A percentile compares a stretch with the other conserved stretches of the same genome.
These are phyloP conservation scores for Acipenser ruthenus DNA, from an alignment of 2,797 vertebrate species.

Conservation along the genomic window DNA sequence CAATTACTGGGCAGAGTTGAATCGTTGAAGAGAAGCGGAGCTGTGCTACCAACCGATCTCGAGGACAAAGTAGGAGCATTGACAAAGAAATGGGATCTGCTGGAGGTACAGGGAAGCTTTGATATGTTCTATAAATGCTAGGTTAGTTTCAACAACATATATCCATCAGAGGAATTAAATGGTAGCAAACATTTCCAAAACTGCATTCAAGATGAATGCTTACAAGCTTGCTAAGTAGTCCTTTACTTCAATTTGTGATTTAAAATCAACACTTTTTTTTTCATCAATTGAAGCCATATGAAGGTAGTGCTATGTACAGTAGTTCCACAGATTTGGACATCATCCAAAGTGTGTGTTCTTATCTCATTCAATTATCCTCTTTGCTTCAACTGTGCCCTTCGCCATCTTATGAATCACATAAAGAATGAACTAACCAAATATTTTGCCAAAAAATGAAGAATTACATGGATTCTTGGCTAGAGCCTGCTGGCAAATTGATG, in stretches of 20 bases:
- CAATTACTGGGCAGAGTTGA: slow-evolving; percentile 80
- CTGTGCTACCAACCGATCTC: slow-evolving; percentile 69
- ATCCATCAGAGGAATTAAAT: no score
- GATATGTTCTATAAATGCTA: slow-evolving; percentile 58
- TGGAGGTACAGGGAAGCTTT: slow-evolving; percentile 63
- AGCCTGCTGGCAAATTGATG: slow-evolving; percentile 17
- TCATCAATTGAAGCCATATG: slow-evolving; percentile 14
- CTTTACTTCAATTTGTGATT: slow-evolving; percentile 6
- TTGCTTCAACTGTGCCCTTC: neutral
- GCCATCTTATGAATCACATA: neutral
- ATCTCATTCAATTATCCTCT: slow-evolving; percentile 20
- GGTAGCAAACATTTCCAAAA: neutral
- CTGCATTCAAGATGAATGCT: slow-evolving; percentile 8
- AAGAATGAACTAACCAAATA: no score
- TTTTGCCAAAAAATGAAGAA: slow-evolving; percentile 25
- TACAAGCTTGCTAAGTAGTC: slow-evolving; percentile 5
- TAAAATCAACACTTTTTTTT: slow-evolving; percentile 5
- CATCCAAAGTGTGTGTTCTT: slow-evolving; percentile 18
- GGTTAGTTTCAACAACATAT: no score
- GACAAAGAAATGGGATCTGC: slow-evolving; percentile 84
- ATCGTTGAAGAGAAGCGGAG: slow-evolving; percentile 73
- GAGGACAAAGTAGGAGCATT: slow-evolving; percentile 79
- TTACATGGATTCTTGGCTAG: neutral
- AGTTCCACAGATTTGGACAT: slow-evolving; percentile 13
- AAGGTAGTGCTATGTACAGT: neutral